Base-by-base conservation (phyloP, 2,888 invertebrate species). In the Eupithecia subfuscata region DNA sequence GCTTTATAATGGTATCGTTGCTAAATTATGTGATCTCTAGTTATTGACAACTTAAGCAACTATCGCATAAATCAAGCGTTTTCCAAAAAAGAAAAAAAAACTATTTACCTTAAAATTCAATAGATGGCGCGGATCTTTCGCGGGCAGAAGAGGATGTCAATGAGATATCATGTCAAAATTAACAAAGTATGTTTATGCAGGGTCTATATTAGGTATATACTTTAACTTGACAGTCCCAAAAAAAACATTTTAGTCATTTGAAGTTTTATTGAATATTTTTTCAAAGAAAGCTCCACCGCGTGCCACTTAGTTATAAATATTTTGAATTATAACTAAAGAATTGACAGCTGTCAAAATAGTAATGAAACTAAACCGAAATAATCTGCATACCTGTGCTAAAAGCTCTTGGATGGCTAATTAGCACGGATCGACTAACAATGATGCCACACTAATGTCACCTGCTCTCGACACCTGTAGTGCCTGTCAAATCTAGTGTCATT, bases 401-500 rank as follows among this genome's bases (percentile, higher is more conserved):
- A 16, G 68, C 68, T 68, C 68, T 68, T 68, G 45, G 43, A 68
- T 22, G 25, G 16, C 69, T 69, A 69, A 73, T 73, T 69, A 73
- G n/a, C 34, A 45, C 48, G 34, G 63, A 63, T 48, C 60, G 45
- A 60, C 48, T 40, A 37, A 73, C 73, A 73, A 73, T 73, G 69
- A 69, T 22, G 37, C 65, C 64, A 71, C 60, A 37, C 7, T 43
- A 40, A 25, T 63, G 40, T 34, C 63, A 73, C 73, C 69, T 67
- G 72, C 37, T 12, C 72, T 67, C 56, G 68, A 56, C 68, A 71
- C 34, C 60, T 68, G 40, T 68, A 68, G 68, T 45, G 43, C 43
- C 43, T 25, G 68, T 68, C 43, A 43, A 1, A 18, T 68, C 68
- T 68, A 68, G 67, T 68, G 68, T 34, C 64, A 34, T 64, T 85